Base-by-base conservation (phyloP, 2,888 invertebrate genomes). In the Xylophagus ater region DNA sequence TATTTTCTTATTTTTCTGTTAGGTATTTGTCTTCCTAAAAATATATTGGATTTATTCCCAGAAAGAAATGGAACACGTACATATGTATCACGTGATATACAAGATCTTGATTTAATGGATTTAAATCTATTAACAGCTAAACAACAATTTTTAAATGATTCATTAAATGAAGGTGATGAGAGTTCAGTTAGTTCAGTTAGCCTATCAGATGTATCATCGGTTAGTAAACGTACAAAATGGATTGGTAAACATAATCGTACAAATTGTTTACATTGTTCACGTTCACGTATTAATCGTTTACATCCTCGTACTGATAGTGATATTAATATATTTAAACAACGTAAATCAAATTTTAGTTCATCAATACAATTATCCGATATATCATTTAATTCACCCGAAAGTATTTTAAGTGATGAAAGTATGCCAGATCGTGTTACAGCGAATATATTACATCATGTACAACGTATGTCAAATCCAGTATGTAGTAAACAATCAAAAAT, bases 401-500 rank as follows among this genome's bases (percentile, higher is more conserved):
- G 62, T 47, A 58, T 63, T 42, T 47, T 62, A 7, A 64, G 63
- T 41, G 65, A 65, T 32, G 65, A 65, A 41, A 59, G 46, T 38
- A 50, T 62, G 46, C 57, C 58, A 13, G 65, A 65, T 47, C 57
- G 59, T 32, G 42, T 65, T 3, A 60, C 63, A 1, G 52, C 58
- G 4, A 59, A 56, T 33, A 74, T 87, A 38, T 59, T 87, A 45
- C 73, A 76, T 47, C 75, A 84, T 54, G 73, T 82, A 2, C 78
- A 81, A 52, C 76, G 80, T 45, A 67, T 88, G 54, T 76, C 82
- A 23, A 86, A 85, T 65, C 85, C 86, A 29, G 76, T 85, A 9
- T 78, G 81, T 57, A 76, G 78, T 47, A 82, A 81, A 49, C 78
- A 83, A 58, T 82, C 88, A 26, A 86, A 86, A 51, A 81, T 87